Evolutionary conservation across 2,797 vertebrate species (phyloP), one percentile per base, ranked within the genome.

Genomic region (Rachycentron canadum): DNA sequence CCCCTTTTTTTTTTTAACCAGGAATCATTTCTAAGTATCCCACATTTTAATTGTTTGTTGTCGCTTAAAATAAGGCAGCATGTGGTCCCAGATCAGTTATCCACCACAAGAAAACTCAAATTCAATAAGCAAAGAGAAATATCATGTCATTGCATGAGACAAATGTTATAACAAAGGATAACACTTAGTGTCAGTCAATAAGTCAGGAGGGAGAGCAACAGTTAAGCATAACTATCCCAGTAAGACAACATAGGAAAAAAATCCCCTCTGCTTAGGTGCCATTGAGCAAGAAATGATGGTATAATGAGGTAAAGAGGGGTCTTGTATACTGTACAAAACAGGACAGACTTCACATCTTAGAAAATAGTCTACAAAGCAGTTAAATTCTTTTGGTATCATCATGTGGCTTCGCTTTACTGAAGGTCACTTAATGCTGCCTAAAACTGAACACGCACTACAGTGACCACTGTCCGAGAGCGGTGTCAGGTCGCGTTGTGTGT

Each of bases 401-500:
- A 40, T 69, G 72, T 71, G 16, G 13, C 14, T 47, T 30, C 58
- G 63, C 68, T 49, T 49, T 57, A 55, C 61, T 19, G 67, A 77
- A 28, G 55, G 73, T 82, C 76, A 41, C 41, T 74, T 52, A 36
- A 43, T 69, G 57, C 73, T 78, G 65, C 68, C 52, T 56, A 34
- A 32, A 75, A 68, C 76, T 87, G 80, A 82, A 25, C 64, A 7
- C 63, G 84, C 78, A 80, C 55, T 67, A 26, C 69, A 57, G 26
- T 78, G 73, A 65, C 83, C 78, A 71, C 59, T 78, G 76, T 87
- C 80, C 82, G 61, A 81, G 53, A 53, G 69, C 57, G 41, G 19
- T 78, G 67, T 84, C 78, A 76, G 74, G 65, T 91, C 81, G 72
- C 82, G 81, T 76, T 78, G n/a, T 62, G 83, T 55, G 56, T 23